Base-by-base conservation (phyloP, 2,888 invertebrate species). In the Limnephilus auricula region DNA sequence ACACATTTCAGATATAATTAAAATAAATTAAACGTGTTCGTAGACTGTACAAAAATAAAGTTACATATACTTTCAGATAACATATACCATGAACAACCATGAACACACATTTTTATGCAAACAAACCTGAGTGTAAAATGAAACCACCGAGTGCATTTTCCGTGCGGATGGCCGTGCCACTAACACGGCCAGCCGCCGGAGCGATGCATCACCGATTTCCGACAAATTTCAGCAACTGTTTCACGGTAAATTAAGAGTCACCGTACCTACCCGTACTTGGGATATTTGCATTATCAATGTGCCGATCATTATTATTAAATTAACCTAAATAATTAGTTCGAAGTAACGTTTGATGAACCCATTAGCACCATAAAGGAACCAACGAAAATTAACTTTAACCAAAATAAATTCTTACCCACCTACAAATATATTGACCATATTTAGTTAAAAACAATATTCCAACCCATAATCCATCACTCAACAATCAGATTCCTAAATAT, bases 121-220 rank as follows among this genome's bases (percentile, higher is more conserved):
- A 65, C 65, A 65, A 65, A 65, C 65, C 65, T 65, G 25, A 65
- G 25, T 65, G 65, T n/a, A 25, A 65, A 65, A 65, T 65, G 65
- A 65, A 65, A 65, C 65, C 65, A 25, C 25, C 25, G 90, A 37
- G 90, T 34, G 84, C 83, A 79, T 90, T 90, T 65, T 90, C 84
- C 90, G 37, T 78, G 65, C 90, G 65, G 84, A 37, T 84, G 85
- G 37, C 65, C 90, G 84, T 85, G 90, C 84, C 65, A 90, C 50
- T 79, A 65, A 15, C 83, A 79, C 90, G 90, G 90, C 78, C 85
- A 90, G 37, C 85, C 45, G 37, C 85, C 45, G 90, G 37, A 90
- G 32, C 78, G 79, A 90, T 84, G 78, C 84, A 65, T 78, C 84
- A 85, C 30, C 9, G 79, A 79, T 30, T 78, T 37, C 34, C 50